Evolutionary conservation across 2,113 vertebrate genomes (phyloP), one percentile per base, ranked within the genome.

Genomic region (Anolis sagrei): DNA sequence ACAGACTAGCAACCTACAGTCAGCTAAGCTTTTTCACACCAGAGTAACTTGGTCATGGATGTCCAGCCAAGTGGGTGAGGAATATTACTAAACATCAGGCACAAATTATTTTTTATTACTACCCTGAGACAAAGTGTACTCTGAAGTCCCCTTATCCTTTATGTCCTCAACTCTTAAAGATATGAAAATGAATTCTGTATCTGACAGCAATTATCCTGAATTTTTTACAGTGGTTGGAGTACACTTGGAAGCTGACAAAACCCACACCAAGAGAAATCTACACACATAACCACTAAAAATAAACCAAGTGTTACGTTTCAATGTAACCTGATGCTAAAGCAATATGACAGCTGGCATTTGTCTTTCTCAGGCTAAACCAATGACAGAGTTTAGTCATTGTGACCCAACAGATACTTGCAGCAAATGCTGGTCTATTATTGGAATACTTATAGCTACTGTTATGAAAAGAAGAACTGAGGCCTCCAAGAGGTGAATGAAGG

Each of bases 281-380:
- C 74, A 88, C 44, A 49, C 70, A 64, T 77, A 11, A 48, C 36
- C 68, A 13, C 81, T 66, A 74, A 85, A 93, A 93, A 90, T 84
- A 93, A 85, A 87, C 77, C 48, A n/a, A 76, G 78, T 19, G 5
- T 54, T 48, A 61, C 0, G 0, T 83, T 88, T 87, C 89, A 51
- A 90, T 64, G 88, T 48, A 92, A 87, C 39, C 51, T 78, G 81
- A 92, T 82, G 58, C 84, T 90, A 90, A 90, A 81, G 74, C 7
- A 90, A 76, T 62, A 80, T 29, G 89, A 93, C 89, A 90, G 85
- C 84, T 90, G 90, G 86, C 85, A 88, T 79, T 93, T 36, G 76
- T 92, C 93, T 91, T 87, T 91, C 83, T 79, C 90, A 82, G 87
- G 81, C 82, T 4, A 87, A 80, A 78, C 27, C 80, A 83, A 77